phyloP scores from a whole-genome alignment of 2,797 vertebrate species.

The Danionella dracula region DNA sequence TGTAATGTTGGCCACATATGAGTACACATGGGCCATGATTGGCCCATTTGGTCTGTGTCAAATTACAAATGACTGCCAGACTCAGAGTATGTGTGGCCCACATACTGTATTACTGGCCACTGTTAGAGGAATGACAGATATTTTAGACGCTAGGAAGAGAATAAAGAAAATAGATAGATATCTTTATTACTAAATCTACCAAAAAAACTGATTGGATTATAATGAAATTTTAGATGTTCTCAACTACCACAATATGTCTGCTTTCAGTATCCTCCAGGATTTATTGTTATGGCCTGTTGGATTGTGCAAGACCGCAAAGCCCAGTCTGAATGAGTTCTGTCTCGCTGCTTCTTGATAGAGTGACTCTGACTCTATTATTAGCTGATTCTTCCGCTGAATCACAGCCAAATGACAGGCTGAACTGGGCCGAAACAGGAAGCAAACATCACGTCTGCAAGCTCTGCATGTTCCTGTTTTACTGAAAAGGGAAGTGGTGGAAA shows the following conservation, averaged over 20 bases:
- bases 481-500: background rate
- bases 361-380: constrained; percentile 15
- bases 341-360: background rate
- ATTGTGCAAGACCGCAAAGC: background rate
- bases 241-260: background rate
- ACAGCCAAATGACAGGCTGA: background rate
- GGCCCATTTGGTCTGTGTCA: too few relatives aligned
- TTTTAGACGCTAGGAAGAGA: too few relatives aligned
- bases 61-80: too few relatives aligned
- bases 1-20: too few relatives aligned
- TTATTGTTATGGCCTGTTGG: background rate
- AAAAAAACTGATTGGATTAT: too few relatives aligned
- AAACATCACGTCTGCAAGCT: background rate
- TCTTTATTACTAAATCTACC: too few relatives aligned
- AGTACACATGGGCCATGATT: too few relatives aligned
- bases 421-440: background rate
- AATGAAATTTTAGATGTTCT: too few relatives aligned
- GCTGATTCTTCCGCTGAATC: constrained; percentile 3
- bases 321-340: constrained; percentile 4
- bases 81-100: too few relatives aligned
- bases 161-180: too few relatives aligned
- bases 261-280: background rate
- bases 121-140: too few relatives aligned
- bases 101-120: too few relatives aligned
- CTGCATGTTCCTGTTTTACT: background rate